Percentiles rank a stretch among this genome's conserved stretches.
Conservation (phyloP, 2,797 vertebrate genomes). For the Notoglanidium macrostoma region DNA sequence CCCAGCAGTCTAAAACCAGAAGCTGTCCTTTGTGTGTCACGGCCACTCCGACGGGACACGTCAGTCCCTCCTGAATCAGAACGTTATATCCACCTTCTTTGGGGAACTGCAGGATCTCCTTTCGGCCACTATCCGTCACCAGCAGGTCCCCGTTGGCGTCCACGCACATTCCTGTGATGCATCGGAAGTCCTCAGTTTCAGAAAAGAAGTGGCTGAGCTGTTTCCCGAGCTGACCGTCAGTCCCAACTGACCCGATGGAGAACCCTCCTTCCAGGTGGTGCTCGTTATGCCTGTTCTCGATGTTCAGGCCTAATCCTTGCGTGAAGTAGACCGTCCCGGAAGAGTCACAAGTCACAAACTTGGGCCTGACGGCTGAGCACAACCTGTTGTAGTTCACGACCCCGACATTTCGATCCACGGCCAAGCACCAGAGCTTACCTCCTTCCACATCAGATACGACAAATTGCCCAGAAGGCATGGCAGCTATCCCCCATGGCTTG, state of each 20-base stretch:
- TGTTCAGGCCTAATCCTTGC: constrained; percentile 91
- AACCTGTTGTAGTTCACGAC: constrained; percentile 92
- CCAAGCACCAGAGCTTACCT: constrained; percentile 94
- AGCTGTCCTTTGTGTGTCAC: constrained; percentile 95
- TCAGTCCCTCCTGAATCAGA: constrained; percentile 90
- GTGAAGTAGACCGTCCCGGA: constrained; percentile 95
- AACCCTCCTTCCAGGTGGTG: constrained; percentile 95
- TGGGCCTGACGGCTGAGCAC: constrained; percentile 92
- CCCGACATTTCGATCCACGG: constrained; percentile 87
- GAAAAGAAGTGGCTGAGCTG: constrained; percentile 98
- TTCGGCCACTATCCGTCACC: constrained; percentile 92
- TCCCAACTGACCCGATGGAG: constrained; percentile 90
- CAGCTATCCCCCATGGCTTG: constrained; percentile 96
- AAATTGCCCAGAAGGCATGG: constrained; percentile 91
- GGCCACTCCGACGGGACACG: constrained; percentile 91
- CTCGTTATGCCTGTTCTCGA: constrained; percentile 92
- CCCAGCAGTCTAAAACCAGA: constrained; percentile 95
- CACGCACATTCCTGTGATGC: constrained; percentile 97
- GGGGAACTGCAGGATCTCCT: constrained; percentile 94
- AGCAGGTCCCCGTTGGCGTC: constrained; percentile 91
- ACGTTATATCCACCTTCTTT: constrained; percentile 92
- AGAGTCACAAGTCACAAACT: constrained; percentile 92
- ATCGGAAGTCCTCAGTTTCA: constrained; percentile 93
- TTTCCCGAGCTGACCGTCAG: constrained; percentile 88
- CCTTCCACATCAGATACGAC: constrained; percentile 97